phyloP scores from a whole-genome alignment of 2,888 invertebrate species.

The Oligia fasciuncula region DNA sequence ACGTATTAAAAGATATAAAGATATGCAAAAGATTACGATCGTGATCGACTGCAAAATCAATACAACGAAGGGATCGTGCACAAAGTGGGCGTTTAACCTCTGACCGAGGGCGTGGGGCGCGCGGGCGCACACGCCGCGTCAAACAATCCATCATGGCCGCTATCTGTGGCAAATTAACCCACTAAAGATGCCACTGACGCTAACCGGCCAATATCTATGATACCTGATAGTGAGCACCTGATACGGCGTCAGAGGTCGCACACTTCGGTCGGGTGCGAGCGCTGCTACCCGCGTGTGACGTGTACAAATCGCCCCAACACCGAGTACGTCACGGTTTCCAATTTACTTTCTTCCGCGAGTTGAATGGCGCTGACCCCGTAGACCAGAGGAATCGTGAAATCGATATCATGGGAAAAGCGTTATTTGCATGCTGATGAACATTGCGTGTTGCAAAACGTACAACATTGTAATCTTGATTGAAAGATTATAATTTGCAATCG shows the following conservation, averaged over 20 bases:
- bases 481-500: conserved; percentile 23
- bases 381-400: conserved; percentile 77
- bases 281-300: conserved; percentile 80
- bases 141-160: conserved; percentile 85
- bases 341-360: conserved; percentile 83
- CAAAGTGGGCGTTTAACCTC: conserved; percentile 89
- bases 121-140: conserved; percentile 83
- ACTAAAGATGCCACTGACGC: conserved; percentile 80
- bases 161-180: conserved; percentile 86
- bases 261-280: conserved; percentile 63
- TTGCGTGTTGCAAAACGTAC: conserved; percentile 45
- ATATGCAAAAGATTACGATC: conserved; percentile 78
- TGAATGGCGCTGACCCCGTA: conserved; percentile 79
- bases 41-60: conserved; percentile 87
- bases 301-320: conserved; percentile 83
- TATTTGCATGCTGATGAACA: conserved; percentile 76
- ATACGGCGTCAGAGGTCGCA: conserved; percentile 60
- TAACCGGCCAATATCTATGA: conserved; percentile 72
- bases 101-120: conserved; percentile 81
- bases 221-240: conserved; percentile 49
- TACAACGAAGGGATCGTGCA: conserved; percentile 85
- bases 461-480: conserved; percentile 42
- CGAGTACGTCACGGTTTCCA: conserved; percentile 83
- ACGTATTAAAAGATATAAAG: conserved; percentile 73
- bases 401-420: conserved; percentile 76